Evolutionary conservation across 1,140 invertebrate species (phyloP).

Genomic region (Araneus ventricosus): DNA sequence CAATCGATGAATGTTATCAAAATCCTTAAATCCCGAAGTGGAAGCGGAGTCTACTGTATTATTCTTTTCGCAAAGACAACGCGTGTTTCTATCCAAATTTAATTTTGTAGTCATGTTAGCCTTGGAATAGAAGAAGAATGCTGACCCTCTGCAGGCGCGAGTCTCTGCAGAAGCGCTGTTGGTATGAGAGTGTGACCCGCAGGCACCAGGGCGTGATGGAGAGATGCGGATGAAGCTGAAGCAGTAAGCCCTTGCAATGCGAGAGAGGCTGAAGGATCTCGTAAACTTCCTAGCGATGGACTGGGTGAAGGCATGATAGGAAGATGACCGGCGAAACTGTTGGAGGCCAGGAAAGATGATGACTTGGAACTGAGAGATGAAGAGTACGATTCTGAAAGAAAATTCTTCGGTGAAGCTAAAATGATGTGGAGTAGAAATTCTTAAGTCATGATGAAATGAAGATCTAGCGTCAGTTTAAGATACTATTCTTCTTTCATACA

Average conservation of each 20-base stretch:
- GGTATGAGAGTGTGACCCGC: slow-evolving; percentile 57
- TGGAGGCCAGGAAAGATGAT: slow-evolving; percentile 32
- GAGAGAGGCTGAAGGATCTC: slow-evolving; percentile 52
- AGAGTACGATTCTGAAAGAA: slow-evolving; percentile 56
- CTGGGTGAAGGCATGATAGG: slow-evolving; percentile 66
- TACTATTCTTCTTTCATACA: too few relatives aligned
- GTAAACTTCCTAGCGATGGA: slow-evolving; percentile 62
- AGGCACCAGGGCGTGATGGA: slow-evolving; percentile 55
- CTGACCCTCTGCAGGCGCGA: slow-evolving; percentile 18
- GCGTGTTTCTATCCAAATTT: too few relatives aligned
- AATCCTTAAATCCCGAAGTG: too few relatives aligned
- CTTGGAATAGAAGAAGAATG: neutral
- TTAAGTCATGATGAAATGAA: too few relatives aligned
- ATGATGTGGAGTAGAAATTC: too few relatives aligned
- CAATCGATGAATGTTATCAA: too few relatives aligned
- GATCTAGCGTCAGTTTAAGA: too few relatives aligned
- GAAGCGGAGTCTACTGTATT: too few relatives aligned
- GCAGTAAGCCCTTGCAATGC: slow-evolving; percentile 18
- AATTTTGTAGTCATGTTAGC: neutral
- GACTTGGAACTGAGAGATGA: slow-evolving; percentile 32
- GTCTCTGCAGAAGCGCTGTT: slow-evolving; percentile 51
- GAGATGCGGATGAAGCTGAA: slow-evolving; percentile 61
- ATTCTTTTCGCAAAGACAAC: too few relatives aligned
- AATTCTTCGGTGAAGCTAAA: too few relatives aligned
- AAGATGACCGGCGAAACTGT: slow-evolving; percentile 21